Evolutionary conservation across 2,113 vertebrate species (phyloP).

Genomic region (Thinocorus orbignyianus): DNA sequence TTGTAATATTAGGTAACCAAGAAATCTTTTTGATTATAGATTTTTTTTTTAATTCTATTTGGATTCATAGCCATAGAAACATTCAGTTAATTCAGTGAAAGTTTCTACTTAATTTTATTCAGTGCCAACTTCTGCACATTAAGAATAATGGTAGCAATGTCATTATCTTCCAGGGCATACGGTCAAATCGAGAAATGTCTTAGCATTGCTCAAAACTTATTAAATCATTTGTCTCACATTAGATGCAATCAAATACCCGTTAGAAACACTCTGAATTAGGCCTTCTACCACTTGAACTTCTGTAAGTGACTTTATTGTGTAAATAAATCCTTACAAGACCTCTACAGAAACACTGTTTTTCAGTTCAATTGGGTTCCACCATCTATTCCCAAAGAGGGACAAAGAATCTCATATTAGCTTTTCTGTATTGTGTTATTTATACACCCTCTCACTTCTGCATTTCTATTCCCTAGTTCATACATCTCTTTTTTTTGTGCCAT

Average conservation of each 20-base stretch:
- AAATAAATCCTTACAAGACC: constrained; percentile 7
- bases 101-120: background rate
- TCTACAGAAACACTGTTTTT: background rate
- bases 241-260: background rate
- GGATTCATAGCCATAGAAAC: background rate
- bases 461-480: background rate
- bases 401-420: background rate
- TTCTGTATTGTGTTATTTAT: background rate
- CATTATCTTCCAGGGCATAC: background rate
- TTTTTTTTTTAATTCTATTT: background rate
- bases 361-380: background rate
- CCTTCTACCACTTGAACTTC: background rate
- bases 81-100: background rate
- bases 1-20: background rate
- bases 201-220: constrained; percentile 18
- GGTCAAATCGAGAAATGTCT: background rate
- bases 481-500: background rate
- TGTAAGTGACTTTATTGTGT: background rate
- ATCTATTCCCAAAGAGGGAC: background rate
- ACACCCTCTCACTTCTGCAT: background rate
- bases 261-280: background rate
- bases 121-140: background rate
- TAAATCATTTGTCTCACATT: constrained; percentile 17
- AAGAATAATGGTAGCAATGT: background rate
- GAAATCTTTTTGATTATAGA: background rate